These are phyloP conservation scores for Himalopsyche phryganea DNA, from an alignment of 1,140 invertebrate genomes.

Conservation along the genomic window DNA sequence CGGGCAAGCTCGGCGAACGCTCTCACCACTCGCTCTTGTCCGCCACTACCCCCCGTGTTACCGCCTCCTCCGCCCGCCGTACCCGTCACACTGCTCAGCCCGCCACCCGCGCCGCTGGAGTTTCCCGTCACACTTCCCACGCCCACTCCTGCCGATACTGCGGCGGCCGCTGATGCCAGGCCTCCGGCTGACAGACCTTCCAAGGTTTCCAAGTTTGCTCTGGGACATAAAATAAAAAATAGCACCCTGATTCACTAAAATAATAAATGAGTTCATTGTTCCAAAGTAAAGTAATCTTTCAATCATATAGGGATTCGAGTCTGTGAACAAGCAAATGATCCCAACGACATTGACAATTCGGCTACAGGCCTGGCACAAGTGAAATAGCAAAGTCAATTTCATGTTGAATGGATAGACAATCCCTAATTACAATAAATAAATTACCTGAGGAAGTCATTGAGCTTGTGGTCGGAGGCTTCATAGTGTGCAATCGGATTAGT, in stretches of 20 bases:
- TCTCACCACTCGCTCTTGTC: slow-evolving; percentile 76
- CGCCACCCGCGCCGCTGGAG: slow-evolving; percentile 4
- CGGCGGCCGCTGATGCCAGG: slow-evolving; percentile 38
- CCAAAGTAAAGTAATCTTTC: no score
- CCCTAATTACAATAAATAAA: no score
- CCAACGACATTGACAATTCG: no score
- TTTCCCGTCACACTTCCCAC: slow-evolving; percentile 35
- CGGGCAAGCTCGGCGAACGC: slow-evolving; percentile 80
- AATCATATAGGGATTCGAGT: no score
- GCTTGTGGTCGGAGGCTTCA: slow-evolving; percentile 49
- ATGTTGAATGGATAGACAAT: no score
- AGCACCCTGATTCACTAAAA: slow-evolving; percentile 33
- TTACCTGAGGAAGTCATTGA: slow-evolving; percentile 51
- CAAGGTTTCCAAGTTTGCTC: slow-evolving; percentile 67
- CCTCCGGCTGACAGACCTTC: slow-evolving; percentile 57
- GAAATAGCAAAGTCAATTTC: no score
- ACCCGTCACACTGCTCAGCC: slow-evolving; percentile 15
- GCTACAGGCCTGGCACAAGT: no score
- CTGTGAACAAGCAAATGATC: no score
- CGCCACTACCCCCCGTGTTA: slow-evolving; percentile 46
- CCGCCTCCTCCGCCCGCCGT: slow-evolving; percentile 27
- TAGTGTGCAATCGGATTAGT: slow-evolving; percentile 39
- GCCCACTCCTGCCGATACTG: slow-evolving; percentile 8
- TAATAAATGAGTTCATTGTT: neutral
- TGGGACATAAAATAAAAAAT: slow-evolving; percentile 22